A percentile compares a stretch with the other conserved stretches of the same genome.
Evolutionary conservation across 2,797 vertebrate genomes (phyloP).

Genomic region (Botia almorhae): DNA sequence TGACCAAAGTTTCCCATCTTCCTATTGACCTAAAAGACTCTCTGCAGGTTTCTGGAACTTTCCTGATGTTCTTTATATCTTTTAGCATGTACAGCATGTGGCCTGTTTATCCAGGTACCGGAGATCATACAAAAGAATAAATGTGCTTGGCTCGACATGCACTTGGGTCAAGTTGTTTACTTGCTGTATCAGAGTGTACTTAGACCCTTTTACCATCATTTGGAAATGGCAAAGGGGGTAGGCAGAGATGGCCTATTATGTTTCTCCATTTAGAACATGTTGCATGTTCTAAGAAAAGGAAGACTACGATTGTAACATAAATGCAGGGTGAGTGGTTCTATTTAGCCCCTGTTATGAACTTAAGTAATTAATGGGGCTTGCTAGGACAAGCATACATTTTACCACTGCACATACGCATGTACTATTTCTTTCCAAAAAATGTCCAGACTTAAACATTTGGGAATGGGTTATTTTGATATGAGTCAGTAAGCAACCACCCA

Average conservation of each 20-base stretch:
- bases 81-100: background rate
- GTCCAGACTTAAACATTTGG: too few species aligned
- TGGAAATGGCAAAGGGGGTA: slow-evolving; percentile 38
- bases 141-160: slow-evolving; percentile 50
- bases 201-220: slow-evolving; percentile 52
- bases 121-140: background rate
- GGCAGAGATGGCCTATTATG: slow-evolving; percentile 23
- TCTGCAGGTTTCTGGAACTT: background rate
- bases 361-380: background rate
- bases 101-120: background rate
- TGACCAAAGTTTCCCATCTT: slow-evolving; percentile 63
- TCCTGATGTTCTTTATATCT: background rate
- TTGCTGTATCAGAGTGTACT: slow-evolving; percentile 51
- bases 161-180: slow-evolving; percentile 57
- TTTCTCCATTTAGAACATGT: slow-evolving; percentile 36
- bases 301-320: slow-evolving; percentile 19
- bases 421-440: too few species aligned
- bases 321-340: slow-evolving; percentile 47
- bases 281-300: slow-evolving; percentile 9
- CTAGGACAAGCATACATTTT: background rate
- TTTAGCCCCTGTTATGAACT: background rate
- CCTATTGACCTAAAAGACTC: background rate
- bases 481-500: too few species aligned
- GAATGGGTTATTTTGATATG: too few species aligned
- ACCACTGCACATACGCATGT: background rate